Base-by-base conservation (phyloP, 1,140 invertebrate species). In the Diachasma alloeum region DNA sequence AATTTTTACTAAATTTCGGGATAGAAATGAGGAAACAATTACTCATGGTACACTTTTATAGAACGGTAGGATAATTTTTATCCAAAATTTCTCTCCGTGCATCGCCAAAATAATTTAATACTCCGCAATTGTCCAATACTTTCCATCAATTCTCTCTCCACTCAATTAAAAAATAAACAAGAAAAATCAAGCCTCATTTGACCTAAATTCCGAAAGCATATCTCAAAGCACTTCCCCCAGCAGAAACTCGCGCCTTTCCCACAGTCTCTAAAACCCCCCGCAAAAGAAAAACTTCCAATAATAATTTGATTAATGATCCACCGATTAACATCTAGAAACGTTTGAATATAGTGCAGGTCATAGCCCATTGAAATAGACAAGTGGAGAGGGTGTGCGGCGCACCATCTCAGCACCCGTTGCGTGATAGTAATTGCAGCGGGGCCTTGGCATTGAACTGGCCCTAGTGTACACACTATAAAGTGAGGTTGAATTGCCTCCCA, bases 391-490 rank as follows among this genome's bases (percentile, higher is more conserved):
- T n/a, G 39, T 36, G 42, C n/a, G 22, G 72, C 22, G 4, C 31
- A 31, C 31, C 1, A 10, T 17, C 48, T 37, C 56, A 19, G 11
- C 66, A 42, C 36, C 53, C 9, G 24, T 81, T 81, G 82, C 82
- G 80, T 83, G 81, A 81, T 73, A 76, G 71, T 81, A 85, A 85
- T 83, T 85, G 76, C 72, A 66, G 48, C 39, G 26, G 77, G 81
- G 80, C 84, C 83, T 85, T 85, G 83, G 79, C 83, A 81, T 82
- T 85, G 84, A 53, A 74, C 73, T 76, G 59, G 53, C 26, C n/a
- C 19, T 26, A 26, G 56, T 22, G 59, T 37, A 74, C 24, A 59
- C 24, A 66, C 31, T 42, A 37, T 59, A 74, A 74, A 63, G 6
- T 31, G 31, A 31, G 6, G 67, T 70, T 68, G 22, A 24, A 70